Evolutionary conservation across 2,888 invertebrate genomes (phyloP).

Genomic region (Limnephilus lunatus): DNA sequence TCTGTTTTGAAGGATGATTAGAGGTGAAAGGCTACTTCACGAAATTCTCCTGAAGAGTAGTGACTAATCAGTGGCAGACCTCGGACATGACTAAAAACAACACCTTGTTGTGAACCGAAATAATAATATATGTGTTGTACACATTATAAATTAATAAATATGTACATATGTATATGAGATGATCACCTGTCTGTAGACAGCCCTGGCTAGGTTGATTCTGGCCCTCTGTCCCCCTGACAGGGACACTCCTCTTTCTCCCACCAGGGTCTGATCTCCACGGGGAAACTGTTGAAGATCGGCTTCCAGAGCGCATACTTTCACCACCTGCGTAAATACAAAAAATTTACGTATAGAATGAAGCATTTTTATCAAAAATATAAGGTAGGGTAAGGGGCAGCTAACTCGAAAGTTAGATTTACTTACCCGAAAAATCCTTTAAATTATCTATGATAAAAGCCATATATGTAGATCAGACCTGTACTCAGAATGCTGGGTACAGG

Average conservation of each 20-base stretch:
- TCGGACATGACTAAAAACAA: too few relatives aligned
- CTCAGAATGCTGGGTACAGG: neutral
- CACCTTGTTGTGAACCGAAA: neutral
- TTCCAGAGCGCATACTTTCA: slow-evolving; percentile 81
- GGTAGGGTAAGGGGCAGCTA: neutral
- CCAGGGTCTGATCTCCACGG: slow-evolving; percentile 84
- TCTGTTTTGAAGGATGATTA: too few relatives aligned
- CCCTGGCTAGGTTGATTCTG: slow-evolving; percentile 86
- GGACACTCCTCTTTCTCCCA: slow-evolving; percentile 87
- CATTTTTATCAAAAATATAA: neutral
- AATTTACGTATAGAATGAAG: neutral
- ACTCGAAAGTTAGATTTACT: too few relatives aligned
- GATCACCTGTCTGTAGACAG: slow-evolving; percentile 86
- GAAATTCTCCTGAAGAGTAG: neutral
- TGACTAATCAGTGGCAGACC: too few relatives aligned
- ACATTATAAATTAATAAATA: slow-evolving; percentile 70
- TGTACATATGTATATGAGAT: slow-evolving; percentile 70
- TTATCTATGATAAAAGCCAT: neutral
- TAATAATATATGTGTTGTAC: neutral
- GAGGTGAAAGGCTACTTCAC: too few relatives aligned
- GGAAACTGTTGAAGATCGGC: slow-evolving; percentile 84
- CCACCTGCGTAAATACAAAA: slow-evolving; percentile 69
- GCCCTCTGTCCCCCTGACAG: slow-evolving; percentile 90
- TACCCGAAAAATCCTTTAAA: too few relatives aligned
- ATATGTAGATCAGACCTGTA: too few relatives aligned